These are phyloP conservation scores for Alligator mississippiensis DNA, from an alignment of 2,113 vertebrate species.

Conservation along the genomic window DNA sequence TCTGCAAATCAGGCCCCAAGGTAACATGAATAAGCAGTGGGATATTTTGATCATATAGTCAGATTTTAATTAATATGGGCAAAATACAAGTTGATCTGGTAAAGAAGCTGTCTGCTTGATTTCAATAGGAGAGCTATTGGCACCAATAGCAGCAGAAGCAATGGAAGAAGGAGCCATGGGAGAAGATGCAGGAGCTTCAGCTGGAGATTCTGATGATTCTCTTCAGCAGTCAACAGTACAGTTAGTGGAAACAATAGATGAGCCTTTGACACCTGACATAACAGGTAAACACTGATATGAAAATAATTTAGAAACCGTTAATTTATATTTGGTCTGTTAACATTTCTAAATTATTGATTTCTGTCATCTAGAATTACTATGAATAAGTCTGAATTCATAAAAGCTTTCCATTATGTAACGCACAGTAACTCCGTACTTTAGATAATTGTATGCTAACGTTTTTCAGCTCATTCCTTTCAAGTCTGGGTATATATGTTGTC, in stretches of 20 bases:
- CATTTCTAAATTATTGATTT: background rate
- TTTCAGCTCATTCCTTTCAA: background rate
- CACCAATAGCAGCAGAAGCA: conserved; percentile 87
- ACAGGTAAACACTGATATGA: conserved; percentile 83
- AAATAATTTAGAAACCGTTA: background rate
- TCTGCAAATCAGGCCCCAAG: too few relatives aligned
- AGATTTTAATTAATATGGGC: background rate
- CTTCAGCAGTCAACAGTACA: conserved; percentile 88
- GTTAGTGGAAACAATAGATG: conserved; percentile 93
- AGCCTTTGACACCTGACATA: conserved; percentile 93
- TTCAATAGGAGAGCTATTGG: conserved; percentile 88
- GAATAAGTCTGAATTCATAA: background rate
- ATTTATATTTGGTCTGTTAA: background rate
- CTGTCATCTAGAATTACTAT: background rate
- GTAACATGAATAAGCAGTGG: background rate
- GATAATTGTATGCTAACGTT: background rate
- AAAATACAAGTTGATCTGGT: background rate
- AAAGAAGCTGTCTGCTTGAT: conserved; percentile 4
- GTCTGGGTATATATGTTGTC: background rate
- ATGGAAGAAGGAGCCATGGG: conserved; percentile 90
- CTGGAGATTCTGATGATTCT: conserved; percentile 90
- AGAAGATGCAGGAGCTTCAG: conserved; percentile 89
- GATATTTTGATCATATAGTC: background rate
- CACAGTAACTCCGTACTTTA: background rate
- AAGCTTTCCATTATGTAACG: background rate